Evolutionary conservation across 2,888 invertebrate genomes (phyloP), one percentile per base, ranked within the genome.

Genomic region (Ariolimax columbianus): DNA sequence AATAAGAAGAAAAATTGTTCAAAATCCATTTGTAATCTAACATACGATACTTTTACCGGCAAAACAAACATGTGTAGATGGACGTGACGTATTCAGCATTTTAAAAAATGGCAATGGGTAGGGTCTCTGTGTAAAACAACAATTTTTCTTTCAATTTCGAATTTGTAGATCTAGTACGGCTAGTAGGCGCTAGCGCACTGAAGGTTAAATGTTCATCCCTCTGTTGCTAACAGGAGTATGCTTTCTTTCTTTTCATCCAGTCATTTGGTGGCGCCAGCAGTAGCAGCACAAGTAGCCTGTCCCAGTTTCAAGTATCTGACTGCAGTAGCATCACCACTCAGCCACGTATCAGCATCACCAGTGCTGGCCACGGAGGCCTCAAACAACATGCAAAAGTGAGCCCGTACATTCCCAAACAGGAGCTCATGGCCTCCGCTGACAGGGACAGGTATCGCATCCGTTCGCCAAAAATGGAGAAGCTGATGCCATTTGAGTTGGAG

Each of bases 401-500:
- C 66, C 90, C 90, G n/a, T 90, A 89, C 87, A 88, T 90, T 86
- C 89, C 89, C 73, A 90, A 91, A 77, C 90, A 91, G 72, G 90
- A 90, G 80, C 75, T 82, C 19, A 63, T 79, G 33, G 55, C 82
- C 30, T n/a, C 40, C 1, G 23, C 55, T 9, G 77, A 77, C 9
- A 59, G 40, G 38, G 68, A 72, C 55, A 78, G 14, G 30, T 68
- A 66, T 30, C 82, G 87, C 30, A 84, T 83, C 51, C 88, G 88
- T 40, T 90, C 91, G 81, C 90, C 91, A 1, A 89, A 91, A 73
- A 86, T 86, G 33, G 91, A 91, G 84, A 88, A 90, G 63, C 86
- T 90, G 23, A 90, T 90, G 19, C 89, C 89, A 0, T 87, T 90
- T 59, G 91, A 91, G 51, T 88, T 91, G 36, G 92, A 91, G 82